Percentiles rank a stretch among this genome's conserved stretches.
Evolutionary conservation across 2,113 vertebrate genomes (phyloP).

Genomic region (Peucedramus taeniatus): DNA sequence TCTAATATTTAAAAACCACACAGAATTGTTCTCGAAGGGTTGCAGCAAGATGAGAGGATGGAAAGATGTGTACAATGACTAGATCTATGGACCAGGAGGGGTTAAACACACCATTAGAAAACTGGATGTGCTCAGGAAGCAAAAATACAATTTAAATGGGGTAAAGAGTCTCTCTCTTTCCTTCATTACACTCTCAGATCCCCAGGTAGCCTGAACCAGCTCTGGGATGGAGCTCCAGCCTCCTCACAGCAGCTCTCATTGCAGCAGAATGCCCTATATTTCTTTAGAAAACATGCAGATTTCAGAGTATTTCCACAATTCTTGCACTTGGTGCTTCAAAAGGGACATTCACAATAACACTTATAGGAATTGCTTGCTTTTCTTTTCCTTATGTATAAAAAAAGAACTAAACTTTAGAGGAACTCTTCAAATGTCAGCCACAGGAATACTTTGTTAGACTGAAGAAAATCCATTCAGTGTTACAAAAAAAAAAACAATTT

Average conservation of each 20-base stretch:
- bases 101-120: neutral
- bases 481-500: neutral
- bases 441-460: neutral
- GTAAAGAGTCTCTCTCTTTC: neutral
- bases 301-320: neutral
- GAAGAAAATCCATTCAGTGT: neutral
- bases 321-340: neutral
- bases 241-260: neutral
- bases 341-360: neutral
- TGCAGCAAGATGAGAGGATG: neutral
- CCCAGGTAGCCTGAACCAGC: neutral
- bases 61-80: neutral
- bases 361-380: neutral
- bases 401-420: neutral
- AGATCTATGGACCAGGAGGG: neutral
- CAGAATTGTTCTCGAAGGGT: neutral
- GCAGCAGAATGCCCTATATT: neutral
- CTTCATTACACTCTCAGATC: neutral
- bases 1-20: neutral
- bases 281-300: neutral
- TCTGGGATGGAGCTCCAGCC: neutral
- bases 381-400: neutral
- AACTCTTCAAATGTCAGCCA: neutral
- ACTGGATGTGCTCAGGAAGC: neutral
- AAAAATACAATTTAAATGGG: neutral